Conservation (phyloP, 2,888 invertebrate species). For the Hesperia comma region DNA sequence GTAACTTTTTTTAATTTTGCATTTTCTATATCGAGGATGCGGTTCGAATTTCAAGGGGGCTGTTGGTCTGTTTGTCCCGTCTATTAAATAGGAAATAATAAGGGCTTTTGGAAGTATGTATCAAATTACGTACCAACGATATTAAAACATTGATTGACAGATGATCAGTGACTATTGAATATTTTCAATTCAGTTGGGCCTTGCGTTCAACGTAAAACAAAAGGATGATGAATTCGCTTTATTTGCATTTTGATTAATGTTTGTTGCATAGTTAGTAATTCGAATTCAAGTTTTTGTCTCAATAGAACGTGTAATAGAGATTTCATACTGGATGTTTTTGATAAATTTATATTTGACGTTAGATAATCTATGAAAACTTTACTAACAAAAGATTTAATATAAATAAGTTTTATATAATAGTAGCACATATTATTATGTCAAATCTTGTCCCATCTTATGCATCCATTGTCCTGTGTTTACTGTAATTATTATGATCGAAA, state of each 20-base stretch:
- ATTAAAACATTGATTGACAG: conserved; percentile 65
- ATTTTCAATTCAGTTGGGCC: conserved; percentile 26
- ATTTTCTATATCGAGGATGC: conserved; percentile 70
- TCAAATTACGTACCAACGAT: conserved; percentile 59
- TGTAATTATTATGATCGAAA: no score
- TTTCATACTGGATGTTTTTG: neutral
- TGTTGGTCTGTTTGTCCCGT: conserved; percentile 47
- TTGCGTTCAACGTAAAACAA: conserved; percentile 26
- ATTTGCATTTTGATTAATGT: conserved; percentile 9
- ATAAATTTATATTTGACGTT: neutral
- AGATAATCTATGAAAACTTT: no score
- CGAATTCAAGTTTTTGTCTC: neutral
- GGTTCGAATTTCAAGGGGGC: conserved; percentile 73
- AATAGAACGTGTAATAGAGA: neutral
- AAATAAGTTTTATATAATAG: no score
- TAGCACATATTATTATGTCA: no score
- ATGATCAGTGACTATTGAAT: conserved; percentile 49
- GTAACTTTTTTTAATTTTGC: conserved; percentile 72
- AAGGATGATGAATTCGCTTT: conserved; percentile 17
- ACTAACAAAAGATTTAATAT: no score
- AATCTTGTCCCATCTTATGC: no score
- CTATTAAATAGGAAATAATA: conserved; percentile 70
- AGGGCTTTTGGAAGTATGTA: conserved; percentile 54
- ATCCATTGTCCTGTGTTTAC: no score
- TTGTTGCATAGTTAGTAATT: neutral